These are phyloP conservation scores for Saccopteryx bilineata DNA, from an alignment of 2,113 vertebrate genomes.

Conservation along the genomic window DNA sequence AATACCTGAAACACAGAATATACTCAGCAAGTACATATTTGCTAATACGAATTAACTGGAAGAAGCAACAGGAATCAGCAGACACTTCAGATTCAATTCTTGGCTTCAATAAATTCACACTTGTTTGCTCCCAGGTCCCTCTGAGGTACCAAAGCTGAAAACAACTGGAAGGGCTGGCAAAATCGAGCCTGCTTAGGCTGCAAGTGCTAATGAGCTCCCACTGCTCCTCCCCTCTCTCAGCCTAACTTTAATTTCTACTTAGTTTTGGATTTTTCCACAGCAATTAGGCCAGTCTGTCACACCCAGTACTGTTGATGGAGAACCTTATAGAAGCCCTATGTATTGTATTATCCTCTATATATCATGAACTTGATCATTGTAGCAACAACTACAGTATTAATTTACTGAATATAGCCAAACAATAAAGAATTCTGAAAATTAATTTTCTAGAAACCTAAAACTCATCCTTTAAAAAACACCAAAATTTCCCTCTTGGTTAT, in stretches of 20 bases:
- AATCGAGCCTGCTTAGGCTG: not conserved
- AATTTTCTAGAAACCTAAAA: conserved; percentile 20
- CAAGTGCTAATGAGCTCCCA: not conserved
- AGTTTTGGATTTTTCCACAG: not conserved
- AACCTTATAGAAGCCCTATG: not conserved
- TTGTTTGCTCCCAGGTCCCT: not conserved
- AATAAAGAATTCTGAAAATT: not conserved
- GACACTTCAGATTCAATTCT: not conserved
- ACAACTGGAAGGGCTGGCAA: not conserved
- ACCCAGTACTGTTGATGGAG: not conserved
- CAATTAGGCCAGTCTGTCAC: not conserved
- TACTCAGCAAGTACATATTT: not conserved
- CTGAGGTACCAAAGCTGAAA: conserved; percentile 24
- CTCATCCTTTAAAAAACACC: not conserved
- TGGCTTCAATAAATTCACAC: not conserved
- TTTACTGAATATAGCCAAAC: not conserved
- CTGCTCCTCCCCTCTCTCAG: not conserved
- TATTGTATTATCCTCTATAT: not conserved
- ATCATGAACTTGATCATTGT: not conserved
- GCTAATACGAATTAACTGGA: not conserved
- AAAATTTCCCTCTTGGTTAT: not conserved
- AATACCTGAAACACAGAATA: conserved; percentile 10
- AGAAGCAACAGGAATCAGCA: conserved; percentile 5
- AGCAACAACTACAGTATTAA: not conserved
- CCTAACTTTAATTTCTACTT: conserved; percentile 4